Evolutionary conservation across 2,888 invertebrate species (phyloP).

Genomic region (Autographa gamma): DNA sequence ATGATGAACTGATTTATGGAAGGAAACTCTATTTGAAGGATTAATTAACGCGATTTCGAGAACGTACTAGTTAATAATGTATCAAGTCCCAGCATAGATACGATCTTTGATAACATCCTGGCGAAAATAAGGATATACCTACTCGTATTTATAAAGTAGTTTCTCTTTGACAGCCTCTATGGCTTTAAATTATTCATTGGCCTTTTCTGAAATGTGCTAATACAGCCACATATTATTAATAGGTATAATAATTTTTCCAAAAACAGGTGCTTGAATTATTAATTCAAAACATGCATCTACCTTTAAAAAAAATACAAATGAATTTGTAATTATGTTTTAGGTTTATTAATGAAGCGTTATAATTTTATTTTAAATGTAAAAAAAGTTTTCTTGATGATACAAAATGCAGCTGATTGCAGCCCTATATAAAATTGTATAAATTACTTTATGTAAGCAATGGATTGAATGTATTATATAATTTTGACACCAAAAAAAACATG

Average conservation of each 20-base stretch:
- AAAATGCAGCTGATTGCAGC: too few relatives aligned
- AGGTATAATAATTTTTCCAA: conserved; percentile 7
- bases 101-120: conserved; percentile 3
- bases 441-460: too few relatives aligned
- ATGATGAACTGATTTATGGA: conserved; percentile 30
- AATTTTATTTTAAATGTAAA: too few relatives aligned
- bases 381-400: too few relatives aligned
- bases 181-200: conserved; percentile 26
- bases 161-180: conserved; percentile 28
- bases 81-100: background rate
- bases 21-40: conserved; percentile 14
- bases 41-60: conserved; percentile 9
- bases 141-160: background rate
- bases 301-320: too few relatives aligned
- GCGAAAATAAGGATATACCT: conserved; percentile 20
- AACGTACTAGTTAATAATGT: background rate
- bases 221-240: conserved; percentile 8
- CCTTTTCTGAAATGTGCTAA: conserved; percentile 5
- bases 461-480: too few relatives aligned
- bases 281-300: too few relatives aligned
- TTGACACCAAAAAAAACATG: too few relatives aligned
- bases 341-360: too few relatives aligned
- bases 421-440: too few relatives aligned
- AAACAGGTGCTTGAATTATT: background rate
- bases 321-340: too few relatives aligned